Base-by-base conservation (phyloP, 2,113 vertebrate species). In the Micronisus gabar region DNA sequence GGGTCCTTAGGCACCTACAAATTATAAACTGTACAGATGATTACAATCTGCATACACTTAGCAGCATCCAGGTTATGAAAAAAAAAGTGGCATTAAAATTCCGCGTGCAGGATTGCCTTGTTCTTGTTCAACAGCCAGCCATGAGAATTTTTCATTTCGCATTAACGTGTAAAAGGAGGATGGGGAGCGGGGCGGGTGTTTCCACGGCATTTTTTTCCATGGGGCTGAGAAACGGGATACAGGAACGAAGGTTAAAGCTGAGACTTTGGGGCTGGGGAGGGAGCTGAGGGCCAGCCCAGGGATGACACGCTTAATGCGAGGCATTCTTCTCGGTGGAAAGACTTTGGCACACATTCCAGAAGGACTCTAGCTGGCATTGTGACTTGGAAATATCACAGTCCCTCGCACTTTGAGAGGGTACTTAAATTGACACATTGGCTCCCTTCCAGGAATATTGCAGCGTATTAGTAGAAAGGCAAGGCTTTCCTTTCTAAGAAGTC, bases 401-500 rank as follows among this genome's bases (percentile, higher is more conserved):
- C 82, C 58, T 93, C 2, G 0, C 79, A 75, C 78, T 93, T 93
- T 76, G 85, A 90, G 63, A 81, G 40, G 76, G 65, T 85, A 85
- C 61, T 86, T 95, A 94, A 93, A 96, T 72, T 15, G 73, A 95
- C 92, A 66, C 8, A 0, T 21, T 96, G 96, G 97, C 93, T 75
- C 25, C 38, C 36, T 88, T 70, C 96, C 97, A 97, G 90, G 59
- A 92, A 73, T 91, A 94, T 85, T 90, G 36, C 59, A 72, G 58
- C 4, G 3, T 93, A 79, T 82, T 95, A 78, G 86, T 43, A 85
- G 71, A 96, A 92, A 93, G 58, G 53, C 62, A 87, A 94, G 59
- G 50, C 89, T 94, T 95, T 96, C 83, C 88, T 96, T 95, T 96
- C 93, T 94, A 94, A 96, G 89, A 94, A 94, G 95, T 90, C 88